Percentiles rank a stretch among this genome's conserved stretches.
Conservation (phyloP, 2,797 vertebrate genomes). For the Tadarida brasiliensis region DNA sequence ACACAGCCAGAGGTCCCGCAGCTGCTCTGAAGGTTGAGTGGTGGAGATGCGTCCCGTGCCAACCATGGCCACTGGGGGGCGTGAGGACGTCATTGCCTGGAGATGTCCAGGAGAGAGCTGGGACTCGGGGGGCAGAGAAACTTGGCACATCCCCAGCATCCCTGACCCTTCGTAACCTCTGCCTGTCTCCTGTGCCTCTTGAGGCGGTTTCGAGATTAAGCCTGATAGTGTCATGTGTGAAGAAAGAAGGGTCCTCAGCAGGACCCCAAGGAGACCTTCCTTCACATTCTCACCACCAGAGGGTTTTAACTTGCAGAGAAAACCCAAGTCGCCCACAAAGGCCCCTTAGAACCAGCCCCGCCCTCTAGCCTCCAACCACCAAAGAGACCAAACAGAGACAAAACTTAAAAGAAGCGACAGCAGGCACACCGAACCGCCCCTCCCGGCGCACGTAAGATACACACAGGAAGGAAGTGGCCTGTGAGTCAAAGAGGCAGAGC, state of each 20-base stretch:
- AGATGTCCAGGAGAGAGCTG: not conserved
- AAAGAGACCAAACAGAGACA: not conserved
- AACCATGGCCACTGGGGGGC: not conserved
- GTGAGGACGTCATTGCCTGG: fast-evolving
- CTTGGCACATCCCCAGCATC: not conserved
- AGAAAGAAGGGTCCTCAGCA: not conserved
- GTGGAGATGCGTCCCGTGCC: not conserved
- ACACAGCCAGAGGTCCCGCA: not conserved
- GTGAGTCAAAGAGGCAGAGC: constrained; percentile 59
- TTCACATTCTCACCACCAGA: not conserved
- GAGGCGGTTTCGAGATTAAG: not conserved
- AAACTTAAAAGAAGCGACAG: constrained; percentile 41
- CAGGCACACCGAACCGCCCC: not conserved
- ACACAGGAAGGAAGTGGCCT: constrained; percentile 81
- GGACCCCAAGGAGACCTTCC: not conserved
- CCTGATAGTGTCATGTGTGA: fast-evolving
- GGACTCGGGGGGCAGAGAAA: not conserved
- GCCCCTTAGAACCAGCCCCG: not conserved
- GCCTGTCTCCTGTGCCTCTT: not conserved
- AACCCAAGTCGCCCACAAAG: not conserved
- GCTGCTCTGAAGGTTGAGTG: not conserved
- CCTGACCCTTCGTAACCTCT: not conserved
- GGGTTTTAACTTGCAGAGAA: not conserved
- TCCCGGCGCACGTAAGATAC: not conserved
- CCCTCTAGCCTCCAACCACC: not conserved